Percentiles rank a stretch among this genome's conserved stretches.
Evolutionary conservation across 2,797 vertebrate species (phyloP).

Genomic region (Darevskia nairensis): DNA sequence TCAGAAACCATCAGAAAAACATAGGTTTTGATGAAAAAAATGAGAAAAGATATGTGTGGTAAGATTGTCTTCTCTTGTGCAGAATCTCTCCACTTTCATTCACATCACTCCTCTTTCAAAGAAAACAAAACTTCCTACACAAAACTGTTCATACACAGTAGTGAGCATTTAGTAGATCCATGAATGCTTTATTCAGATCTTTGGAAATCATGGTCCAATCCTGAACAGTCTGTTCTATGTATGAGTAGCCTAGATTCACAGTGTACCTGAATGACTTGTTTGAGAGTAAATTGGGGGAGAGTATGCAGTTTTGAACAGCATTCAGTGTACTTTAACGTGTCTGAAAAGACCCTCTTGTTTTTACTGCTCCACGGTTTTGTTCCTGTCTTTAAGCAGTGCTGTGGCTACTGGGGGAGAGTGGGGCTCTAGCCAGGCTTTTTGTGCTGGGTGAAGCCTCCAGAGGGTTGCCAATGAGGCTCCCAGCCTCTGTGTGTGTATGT

Average conservation of each 20-base stretch:
- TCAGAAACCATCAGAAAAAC: rapidly evolving
- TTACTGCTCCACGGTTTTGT: background rate
- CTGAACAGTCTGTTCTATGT: background rate
- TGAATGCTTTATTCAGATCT: background rate
- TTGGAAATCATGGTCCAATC: background rate
- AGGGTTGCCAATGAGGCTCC: too few relatives aligned
- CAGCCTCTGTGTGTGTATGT: too few relatives aligned
- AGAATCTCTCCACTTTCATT: background rate
- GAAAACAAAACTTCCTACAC: background rate
- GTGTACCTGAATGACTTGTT: background rate
- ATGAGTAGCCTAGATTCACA: background rate
- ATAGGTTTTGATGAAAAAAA: background rate
- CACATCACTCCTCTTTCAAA: background rate
- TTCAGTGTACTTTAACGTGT: background rate
- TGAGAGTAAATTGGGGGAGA: background rate
- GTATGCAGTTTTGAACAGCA: background rate
- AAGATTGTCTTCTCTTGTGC: background rate
- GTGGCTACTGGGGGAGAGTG: too few relatives aligned
- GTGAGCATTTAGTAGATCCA: background rate
- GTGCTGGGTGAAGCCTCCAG: too few relatives aligned
- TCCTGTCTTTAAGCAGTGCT: too few relatives aligned
- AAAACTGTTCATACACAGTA: background rate
- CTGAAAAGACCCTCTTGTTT: background rate
- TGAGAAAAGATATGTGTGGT: background rate
- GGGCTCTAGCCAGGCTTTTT: too few relatives aligned